Base-by-base conservation (phyloP, 2,888 invertebrate species). In the Magallana nippona region DNA sequence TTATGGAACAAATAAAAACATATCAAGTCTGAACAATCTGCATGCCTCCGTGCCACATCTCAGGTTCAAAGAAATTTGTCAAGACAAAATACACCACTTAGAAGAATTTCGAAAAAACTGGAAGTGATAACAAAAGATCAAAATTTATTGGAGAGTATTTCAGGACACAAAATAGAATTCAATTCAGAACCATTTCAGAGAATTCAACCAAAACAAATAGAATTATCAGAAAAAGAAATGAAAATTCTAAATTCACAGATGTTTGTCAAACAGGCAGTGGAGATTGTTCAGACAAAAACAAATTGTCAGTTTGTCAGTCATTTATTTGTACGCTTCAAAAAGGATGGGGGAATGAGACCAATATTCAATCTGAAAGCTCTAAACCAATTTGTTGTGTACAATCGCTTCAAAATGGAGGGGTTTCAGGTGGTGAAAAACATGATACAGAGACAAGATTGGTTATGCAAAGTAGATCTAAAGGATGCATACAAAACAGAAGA, bases 391-490 rank as follows among this genome's bases (percentile, higher is more conserved):
- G 78, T 82, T n/a, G 58, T 55, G 11, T 81, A 81, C 78, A 55
- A 84, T 10, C 78, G 78, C 60, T 81, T 78, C 62, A 84, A 81
- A 81, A 78, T 81, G 84, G 81, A 81, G 60, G 81, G 81, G n/a
- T 78, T 81, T 57, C 77, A 81, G 81, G 27, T n/a, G 22, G 32
- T 60, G 10, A 78, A 60, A 22, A 77, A 19, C 44, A 17, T 57
- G 10, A 22, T 60, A 78, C 77, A 81, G 44, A 56, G 58, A 58
- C 27, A 57, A 57, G 81, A 84, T 55, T 84, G 19, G 44, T 63
- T 84, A 82, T 27, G 13, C 57, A 84, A 84, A 79, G 17, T 84
- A n/a, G 84, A 84, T 57, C 55, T 82, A 10, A 84, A 84, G 27
- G 79, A 81, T 17, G 82, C 84, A 17, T 79, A 82, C 56, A 79